phyloP scores from a whole-genome alignment of 2,797 vertebrate genomes.

The Pipistrellus pipistrellus region DNA sequence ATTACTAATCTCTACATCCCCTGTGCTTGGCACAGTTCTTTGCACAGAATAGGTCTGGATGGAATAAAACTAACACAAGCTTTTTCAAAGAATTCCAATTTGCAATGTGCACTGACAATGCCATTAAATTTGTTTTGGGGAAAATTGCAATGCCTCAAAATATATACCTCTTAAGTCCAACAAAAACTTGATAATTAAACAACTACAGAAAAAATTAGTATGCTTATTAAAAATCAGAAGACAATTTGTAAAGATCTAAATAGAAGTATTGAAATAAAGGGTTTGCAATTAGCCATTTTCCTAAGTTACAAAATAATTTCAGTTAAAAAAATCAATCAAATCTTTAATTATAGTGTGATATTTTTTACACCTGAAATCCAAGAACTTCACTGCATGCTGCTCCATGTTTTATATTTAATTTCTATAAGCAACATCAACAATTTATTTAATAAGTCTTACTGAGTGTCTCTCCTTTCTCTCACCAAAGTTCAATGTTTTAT shows the following conservation, averaged over 20 bases:
- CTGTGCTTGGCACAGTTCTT: neutral
- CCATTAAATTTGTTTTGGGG: neutral
- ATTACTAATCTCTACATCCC: neutral
- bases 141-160: neutral
- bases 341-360: neutral
- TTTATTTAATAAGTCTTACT: constrained; percentile 13
- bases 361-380: constrained; percentile 31
- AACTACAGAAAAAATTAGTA: neutral
- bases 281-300: constrained; percentile 24
- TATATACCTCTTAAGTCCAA: neutral
- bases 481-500: constrained; percentile 12
- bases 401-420: neutral
- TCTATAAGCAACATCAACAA: neutral
- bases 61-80: neutral
- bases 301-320: neutral
- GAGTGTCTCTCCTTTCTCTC: neutral
- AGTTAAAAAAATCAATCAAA: neutral
- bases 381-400: neutral
- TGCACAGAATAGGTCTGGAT: neutral
- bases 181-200: neutral
- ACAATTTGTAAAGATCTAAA: constrained; percentile 5
- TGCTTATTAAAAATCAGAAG: neutral
- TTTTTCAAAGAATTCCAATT: constrained; percentile 23
- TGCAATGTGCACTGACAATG: neutral
- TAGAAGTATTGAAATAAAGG: neutral